Evolutionary conservation across 2,888 invertebrate genomes (phyloP), one percentile per base, ranked within the genome.

Genomic region (Leucophenga maculata): DNA sequence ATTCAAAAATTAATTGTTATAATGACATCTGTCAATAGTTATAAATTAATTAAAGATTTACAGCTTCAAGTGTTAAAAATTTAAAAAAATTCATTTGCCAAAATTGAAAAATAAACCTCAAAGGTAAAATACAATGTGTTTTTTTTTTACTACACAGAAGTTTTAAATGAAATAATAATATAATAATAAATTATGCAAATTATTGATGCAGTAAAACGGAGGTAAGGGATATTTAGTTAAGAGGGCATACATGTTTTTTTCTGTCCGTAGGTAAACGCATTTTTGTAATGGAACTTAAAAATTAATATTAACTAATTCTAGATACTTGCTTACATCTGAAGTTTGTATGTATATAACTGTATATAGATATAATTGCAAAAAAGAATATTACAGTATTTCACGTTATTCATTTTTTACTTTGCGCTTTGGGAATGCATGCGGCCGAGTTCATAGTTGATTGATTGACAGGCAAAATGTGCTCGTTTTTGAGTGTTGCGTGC

Each of bases 391-490:
- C 44, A 39, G 18, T 54, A 22, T 54, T 60, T 32, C 1, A 18
- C 16, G 32, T 57, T 26, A n/a, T 22, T 57, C 22, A 22, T 60
- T 31, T 60, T 32, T 31, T 9, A 6, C 11, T 44, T 60, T 32
- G 60, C 60, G 60, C 44, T 60, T 60, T 60, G 60, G 60, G 60
- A 60, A 60, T 60, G 60, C 60, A 39, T 60, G 39, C 39, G 39
- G 6, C 18, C 39, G 39, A 39, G 39, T 39, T 6, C 39, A 39
- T 39, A 11, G 8, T 39, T 39, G 39, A 39, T 39, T 39, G 39
- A 26, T 26, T 26, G 26, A n/a, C n/a, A n/a, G n/a, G n/a, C n/a
- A n/a, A n/a, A n/a, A n/a, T n/a, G n/a, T 32, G 32, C 6, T 32
- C 32, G 32, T 32, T 32, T 32, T 6, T 6, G 8, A 6, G 18